Percentiles rank a stretch among this genome's conserved stretches.
These are phyloP conservation scores for Geophilus truncorum DNA, from an alignment of 2,888 invertebrate genomes.

Conservation along the genomic window DNA sequence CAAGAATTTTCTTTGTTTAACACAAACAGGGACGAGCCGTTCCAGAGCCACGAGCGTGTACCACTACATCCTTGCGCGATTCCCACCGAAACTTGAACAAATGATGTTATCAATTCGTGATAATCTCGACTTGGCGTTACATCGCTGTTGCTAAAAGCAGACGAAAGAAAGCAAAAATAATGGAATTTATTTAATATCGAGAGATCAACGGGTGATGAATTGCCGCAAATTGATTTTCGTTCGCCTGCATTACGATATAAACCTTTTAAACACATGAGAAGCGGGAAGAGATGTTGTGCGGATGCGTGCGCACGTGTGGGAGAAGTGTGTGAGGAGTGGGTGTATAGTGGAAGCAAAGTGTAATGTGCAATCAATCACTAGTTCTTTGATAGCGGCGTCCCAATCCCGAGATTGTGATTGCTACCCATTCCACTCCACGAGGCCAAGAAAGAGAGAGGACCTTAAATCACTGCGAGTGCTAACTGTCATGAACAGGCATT, in stretches of 20 bases:
- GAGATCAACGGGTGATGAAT: background rate
- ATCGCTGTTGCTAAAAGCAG: background rate
- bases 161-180: background rate
- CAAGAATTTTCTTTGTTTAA: background rate
- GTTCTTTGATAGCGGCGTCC: background rate
- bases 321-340: too few relatives aligned
- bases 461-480: background rate
- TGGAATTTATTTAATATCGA: background rate
- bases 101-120: background rate
- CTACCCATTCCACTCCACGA: slow-evolving; percentile 2
- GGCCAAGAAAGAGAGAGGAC: slow-evolving; percentile 8
- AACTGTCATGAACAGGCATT: background rate
- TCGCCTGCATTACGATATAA: background rate
- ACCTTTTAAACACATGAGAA: background rate
- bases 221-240: background rate
- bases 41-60: background rate
- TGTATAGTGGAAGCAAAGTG: background rate
- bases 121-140: background rate
- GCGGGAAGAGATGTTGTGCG: background rate
- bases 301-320: background rate
- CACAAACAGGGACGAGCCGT: too few relatives aligned
- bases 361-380: slow-evolving; percentile 28
- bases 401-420: background rate
- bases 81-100: background rate
- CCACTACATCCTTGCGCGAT: background rate